Conservation (phyloP, 2,797 vertebrate genomes). For the Hoplostethus mediterraneus region DNA sequence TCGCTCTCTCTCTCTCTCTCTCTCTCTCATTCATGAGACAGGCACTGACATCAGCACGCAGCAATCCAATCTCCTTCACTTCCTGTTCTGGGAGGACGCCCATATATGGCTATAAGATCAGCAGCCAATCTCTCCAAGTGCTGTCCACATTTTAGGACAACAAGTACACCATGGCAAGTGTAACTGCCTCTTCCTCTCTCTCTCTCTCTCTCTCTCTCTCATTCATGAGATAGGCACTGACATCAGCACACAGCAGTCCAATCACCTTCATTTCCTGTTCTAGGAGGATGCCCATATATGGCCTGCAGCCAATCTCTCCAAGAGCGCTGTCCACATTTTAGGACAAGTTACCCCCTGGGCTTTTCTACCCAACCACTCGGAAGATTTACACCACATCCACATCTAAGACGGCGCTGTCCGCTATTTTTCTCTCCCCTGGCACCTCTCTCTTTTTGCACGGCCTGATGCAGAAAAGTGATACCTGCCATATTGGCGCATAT, state of each 20-base stretch:
- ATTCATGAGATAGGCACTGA: constrained; percentile 55
- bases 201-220: constrained; percentile 29
- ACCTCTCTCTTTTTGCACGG: constrained; percentile 5
- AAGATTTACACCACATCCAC: constrained; percentile 28
- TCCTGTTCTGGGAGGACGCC: constrained; percentile 59
- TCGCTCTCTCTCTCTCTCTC: constrained; percentile 1
- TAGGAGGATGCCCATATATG: constrained; percentile 63
- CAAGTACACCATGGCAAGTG: background rate
- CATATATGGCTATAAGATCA: constrained; percentile 56
- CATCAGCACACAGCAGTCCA: constrained; percentile 49
- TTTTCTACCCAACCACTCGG: background rate
- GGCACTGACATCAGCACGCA: constrained; percentile 54
- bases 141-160: constrained; percentile 22
- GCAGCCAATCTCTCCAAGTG: constrained; percentile 3
- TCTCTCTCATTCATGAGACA: constrained; percentile 49
- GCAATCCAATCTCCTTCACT: constrained; percentile 41
- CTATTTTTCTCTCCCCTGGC: constrained; percentile 5
- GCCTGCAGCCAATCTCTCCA: constrained; percentile 13
- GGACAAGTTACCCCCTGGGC: constrained; percentile 34
- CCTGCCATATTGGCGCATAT: no score
- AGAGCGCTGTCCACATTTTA: constrained; percentile 10
- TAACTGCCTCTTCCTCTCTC: no score
- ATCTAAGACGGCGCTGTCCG: background rate
- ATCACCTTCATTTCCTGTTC: constrained; percentile 51
- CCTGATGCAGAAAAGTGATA: constrained; percentile 5